Base-by-base conservation (phyloP, 2,113 vertebrate species). In the Cyrtonyx montezumae region DNA sequence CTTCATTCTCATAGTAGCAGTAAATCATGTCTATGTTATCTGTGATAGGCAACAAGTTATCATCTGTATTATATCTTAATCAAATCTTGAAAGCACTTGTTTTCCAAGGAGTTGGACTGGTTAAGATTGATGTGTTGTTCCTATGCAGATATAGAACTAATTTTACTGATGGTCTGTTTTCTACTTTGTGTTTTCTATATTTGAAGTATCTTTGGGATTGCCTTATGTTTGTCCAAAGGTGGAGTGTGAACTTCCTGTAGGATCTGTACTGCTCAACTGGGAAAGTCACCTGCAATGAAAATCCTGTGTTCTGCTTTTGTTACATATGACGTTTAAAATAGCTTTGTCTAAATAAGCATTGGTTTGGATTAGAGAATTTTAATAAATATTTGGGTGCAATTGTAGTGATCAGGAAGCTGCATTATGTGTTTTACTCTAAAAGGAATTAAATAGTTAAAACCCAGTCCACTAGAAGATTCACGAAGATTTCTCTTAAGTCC, bases 21-120 rank as follows among this genome's bases (percentile, higher is more conserved):
- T 94, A 81, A 94, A 76, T 92, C 84, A 79, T 46, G 32, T 62
- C 49, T 76, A 28, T 43, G 70, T 67, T 59, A 67, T 90, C 78
- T 91, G 67, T 79, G 42, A 15, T 79, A 62, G 51, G 87, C 62
- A 84, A 73, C 69, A 78, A 87, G 63, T 87, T 92, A 49, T 73
- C 43, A 69, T 37, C 42, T 66, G 14, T 77, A 40, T 40, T 40
- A 40, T 40, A 12, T 40, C 40, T 40, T 40, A 40, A 40, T 40
- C 40, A 40, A 40, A 11, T 40, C 40, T 40, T 40, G 40, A 12
- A 40, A 40, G 40, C 40, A 40, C 40, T 40, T 40, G 40, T 40
- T 40, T 40, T 40, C n/a, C 9, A 42, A 49, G 66, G 63, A 77
- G 45, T 37, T 79, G 45, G 30, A 42, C 59, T 84, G 76, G 65